Base-by-base conservation (phyloP, 2,888 invertebrate species). In the Eupithecia tripunctaria region DNA sequence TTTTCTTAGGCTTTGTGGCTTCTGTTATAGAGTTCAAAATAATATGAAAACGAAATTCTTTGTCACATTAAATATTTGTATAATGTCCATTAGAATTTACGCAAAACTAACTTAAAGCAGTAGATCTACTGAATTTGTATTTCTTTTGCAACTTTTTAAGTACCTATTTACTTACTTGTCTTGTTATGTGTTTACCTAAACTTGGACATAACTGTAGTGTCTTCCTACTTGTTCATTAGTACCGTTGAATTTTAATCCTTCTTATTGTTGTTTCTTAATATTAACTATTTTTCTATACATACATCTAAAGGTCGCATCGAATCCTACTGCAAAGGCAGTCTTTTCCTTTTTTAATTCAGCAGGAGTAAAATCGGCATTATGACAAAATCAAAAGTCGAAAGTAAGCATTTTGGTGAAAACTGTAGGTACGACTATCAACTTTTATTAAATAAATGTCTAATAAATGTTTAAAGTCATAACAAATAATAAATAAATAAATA, bases 61-160 rank as follows among this genome's bases (percentile, higher is more conserved):
- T 10, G 38, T 14, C 5, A 29, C 65, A 63, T 43, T 69, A 71
- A 73, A 74, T 74, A 71, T 74, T 74, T 69, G 41, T 56, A 69
- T 32, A 66, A 43, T 62, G 41, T 56, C 67, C 56, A 71, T 70
- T 66, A 60, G 32, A 43, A 66, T 66, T 71, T 71, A 71, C 66
- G 66, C 43, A 71, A 71, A 71, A 60, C 59, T n/a, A 71, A 36
- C 38, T 10, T 56, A 8, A 41, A 67, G 43, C 59, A 67, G 67
- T 74, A 25, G 59, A 36, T 62, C 65, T 74, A 69, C 74, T 71
- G 71, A 71, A 63, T 71, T 62, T 68, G 14, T 74, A 60, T 66
- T 66, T 43, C 25, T 60, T 43, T 62, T 62, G 68, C 68, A 29
- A 21, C 21, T 36, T 29, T 63, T 15, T 64, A 41, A 64, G 64